A percentile compares a stretch with the other conserved stretches of the same genome.
phyloP scores from a whole-genome alignment of 1,140 invertebrate genomes.

The Euschistus heros region DNA sequence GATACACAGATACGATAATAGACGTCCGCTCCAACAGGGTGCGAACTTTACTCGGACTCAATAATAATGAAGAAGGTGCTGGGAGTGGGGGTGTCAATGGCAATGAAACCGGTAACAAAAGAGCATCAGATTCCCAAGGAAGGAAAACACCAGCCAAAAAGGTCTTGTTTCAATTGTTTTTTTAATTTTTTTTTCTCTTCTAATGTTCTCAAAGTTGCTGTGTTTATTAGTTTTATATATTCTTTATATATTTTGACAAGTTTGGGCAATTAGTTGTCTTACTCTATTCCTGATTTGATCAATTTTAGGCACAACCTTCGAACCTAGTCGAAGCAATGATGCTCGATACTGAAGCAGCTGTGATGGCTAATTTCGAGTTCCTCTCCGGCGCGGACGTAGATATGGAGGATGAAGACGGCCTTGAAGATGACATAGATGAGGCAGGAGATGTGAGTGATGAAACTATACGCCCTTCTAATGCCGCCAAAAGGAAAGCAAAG shows the following conservation, averaged over 20 bases:
- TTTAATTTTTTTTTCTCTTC: background rate
- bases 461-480: background rate
- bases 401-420: slow-evolving; percentile 79
- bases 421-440: slow-evolving; percentile 57
- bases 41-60: slow-evolving; percentile 77
- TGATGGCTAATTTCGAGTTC: slow-evolving; percentile 94
- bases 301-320: slow-evolving; percentile 36
- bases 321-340: slow-evolving; percentile 64
- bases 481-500: background rate
- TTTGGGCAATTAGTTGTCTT: too few species aligned
- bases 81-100: slow-evolving; percentile 32
- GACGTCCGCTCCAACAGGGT: slow-evolving; percentile 95
- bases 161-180: slow-evolving; percentile 19
- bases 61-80: slow-evolving; percentile 66
- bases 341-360: slow-evolving; percentile 80
- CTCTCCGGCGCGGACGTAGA: slow-evolving; percentile 67
- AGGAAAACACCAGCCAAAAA: slow-evolving; percentile 43
- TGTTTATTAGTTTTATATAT: background rate
- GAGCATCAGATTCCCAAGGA: slow-evolving; percentile 11
- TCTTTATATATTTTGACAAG: too few species aligned
- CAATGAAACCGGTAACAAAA: slow-evolving; percentile 15
- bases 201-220: too few species aligned
- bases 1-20: slow-evolving; percentile 97
- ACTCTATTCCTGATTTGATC: too few species aligned
- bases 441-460: background rate